These are phyloP conservation scores for Camelus bactrianus DNA, from an alignment of 2,113 vertebrate species.

Conservation along the genomic window DNA sequence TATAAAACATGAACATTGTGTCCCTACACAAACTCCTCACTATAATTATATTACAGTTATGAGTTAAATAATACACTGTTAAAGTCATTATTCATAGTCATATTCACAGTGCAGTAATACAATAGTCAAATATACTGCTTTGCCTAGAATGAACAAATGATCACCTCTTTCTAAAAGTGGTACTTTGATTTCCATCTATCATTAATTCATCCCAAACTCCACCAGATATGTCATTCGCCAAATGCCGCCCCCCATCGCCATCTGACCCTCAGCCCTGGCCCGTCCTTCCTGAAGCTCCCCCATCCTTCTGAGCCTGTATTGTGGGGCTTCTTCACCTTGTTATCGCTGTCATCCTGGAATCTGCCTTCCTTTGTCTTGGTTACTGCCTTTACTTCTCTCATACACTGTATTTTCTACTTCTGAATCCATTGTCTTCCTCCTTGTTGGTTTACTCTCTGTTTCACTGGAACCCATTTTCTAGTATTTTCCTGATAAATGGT, in stretches of 20 bases:
- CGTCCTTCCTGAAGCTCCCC: not conserved
- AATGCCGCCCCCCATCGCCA: not conserved
- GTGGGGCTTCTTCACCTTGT: not conserved
- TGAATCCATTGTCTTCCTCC: not conserved
- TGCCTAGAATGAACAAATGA: not conserved
- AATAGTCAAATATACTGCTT: not conserved
- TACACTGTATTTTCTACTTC: not conserved
- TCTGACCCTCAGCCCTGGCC: not conserved
- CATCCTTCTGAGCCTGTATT: not conserved
- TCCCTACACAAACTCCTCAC: not conserved
- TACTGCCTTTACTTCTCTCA: not conserved
- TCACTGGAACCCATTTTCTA: not conserved
- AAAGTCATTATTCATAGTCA: not conserved
- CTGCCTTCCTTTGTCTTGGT: not conserved
- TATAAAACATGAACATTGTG: not conserved
- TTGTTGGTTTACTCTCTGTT: not conserved
- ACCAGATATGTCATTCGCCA: not conserved
- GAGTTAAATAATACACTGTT: constrained; percentile 30
- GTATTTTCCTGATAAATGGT: not conserved
- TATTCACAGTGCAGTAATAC: not conserved
- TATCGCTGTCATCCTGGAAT: no score
- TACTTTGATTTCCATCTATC: not conserved
- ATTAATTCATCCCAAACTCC: not conserved
- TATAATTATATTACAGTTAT: not conserved
- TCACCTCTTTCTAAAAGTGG: not conserved